A percentile compares a stretch with the other conserved stretches of the same genome.
Evolutionary conservation across 2,797 vertebrate species (phyloP).

Genomic region (Anabacerthia variegaticeps): DNA sequence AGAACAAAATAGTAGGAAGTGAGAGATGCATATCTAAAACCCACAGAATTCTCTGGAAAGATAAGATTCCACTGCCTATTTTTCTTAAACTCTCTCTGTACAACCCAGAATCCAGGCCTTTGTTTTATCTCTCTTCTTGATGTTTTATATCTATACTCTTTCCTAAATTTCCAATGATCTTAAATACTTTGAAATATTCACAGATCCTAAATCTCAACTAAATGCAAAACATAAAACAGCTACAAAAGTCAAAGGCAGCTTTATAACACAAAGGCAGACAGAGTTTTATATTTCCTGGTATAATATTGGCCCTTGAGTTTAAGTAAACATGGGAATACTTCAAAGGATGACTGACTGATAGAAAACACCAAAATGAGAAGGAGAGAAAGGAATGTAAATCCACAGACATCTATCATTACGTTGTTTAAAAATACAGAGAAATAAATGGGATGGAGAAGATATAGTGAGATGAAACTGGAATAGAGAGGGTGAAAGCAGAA

Average conservation of each 20-base stretch:
- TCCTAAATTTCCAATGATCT: not conserved
- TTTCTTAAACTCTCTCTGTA: not conserved
- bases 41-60: not conserved
- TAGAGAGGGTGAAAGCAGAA: not conserved
- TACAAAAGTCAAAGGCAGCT: not conserved
- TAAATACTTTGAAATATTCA: not conserved
- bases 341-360: not conserved
- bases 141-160: not conserved
- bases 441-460: not conserved
- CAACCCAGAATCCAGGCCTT: not conserved
- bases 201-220: not conserved
- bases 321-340: not conserved
- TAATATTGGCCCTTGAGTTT: constrained; percentile 7
- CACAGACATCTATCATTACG: not conserved
- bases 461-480: not conserved
- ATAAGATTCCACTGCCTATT: not conserved
- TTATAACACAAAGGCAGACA: not conserved
- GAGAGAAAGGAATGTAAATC: not conserved
- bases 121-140: not conserved
- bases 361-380: not conserved
- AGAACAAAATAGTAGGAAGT: not conserved
- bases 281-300: not conserved
- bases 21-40: not conserved
- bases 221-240: not conserved
- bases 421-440: not conserved